Evolutionary conservation across 2,888 invertebrate species (phyloP).

Genomic region (Thymelicus lineola): DNA sequence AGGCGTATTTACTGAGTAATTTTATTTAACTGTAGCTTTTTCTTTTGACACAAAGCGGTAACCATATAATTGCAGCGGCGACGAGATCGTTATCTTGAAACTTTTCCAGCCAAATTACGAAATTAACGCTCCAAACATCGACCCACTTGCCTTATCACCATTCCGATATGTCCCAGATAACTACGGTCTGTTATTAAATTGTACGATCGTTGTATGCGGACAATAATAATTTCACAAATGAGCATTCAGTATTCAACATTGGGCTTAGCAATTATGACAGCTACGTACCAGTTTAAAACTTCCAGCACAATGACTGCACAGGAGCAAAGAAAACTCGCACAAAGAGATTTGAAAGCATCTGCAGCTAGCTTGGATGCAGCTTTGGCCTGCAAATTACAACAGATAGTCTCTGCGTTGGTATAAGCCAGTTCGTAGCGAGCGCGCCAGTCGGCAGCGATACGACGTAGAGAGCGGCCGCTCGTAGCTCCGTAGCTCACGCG

Average conservation of each 20-base stretch:
- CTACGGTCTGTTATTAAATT: conserved; percentile 29
- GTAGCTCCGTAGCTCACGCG: conserved; percentile 65
- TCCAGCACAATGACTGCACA: conserved; percentile 70
- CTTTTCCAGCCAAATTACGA: conserved; percentile 66
- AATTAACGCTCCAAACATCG: conserved; percentile 60
- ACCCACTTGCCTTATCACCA: conserved; percentile 57
- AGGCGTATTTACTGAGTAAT: conserved; percentile 68
- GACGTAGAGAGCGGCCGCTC: conserved; percentile 69
- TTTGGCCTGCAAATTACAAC: conserved; percentile 77
- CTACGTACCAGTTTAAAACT: conserved; percentile 59
- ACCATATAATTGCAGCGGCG: conserved; percentile 69
- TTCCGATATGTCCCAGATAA: conserved; percentile 41
- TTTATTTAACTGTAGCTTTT: conserved; percentile 63
- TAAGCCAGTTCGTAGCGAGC: conserved; percentile 51
- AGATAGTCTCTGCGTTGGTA: conserved; percentile 69
- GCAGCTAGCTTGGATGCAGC: conserved; percentile 76
- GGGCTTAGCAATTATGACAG: conserved; percentile 53
- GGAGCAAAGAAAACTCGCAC: conserved; percentile 74
- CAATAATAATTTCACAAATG: conserved; percentile 31
- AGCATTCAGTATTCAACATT: conserved; percentile 36
- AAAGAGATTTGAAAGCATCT: conserved; percentile 81
- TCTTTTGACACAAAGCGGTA: conserved; percentile 63
- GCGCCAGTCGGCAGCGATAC: conserved; percentile 73
- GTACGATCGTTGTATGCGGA: conserved; percentile 26
- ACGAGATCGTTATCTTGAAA: conserved; percentile 70